phyloP scores from a whole-genome alignment of 2,797 vertebrate species.

The Sandelia bainsii region DNA sequence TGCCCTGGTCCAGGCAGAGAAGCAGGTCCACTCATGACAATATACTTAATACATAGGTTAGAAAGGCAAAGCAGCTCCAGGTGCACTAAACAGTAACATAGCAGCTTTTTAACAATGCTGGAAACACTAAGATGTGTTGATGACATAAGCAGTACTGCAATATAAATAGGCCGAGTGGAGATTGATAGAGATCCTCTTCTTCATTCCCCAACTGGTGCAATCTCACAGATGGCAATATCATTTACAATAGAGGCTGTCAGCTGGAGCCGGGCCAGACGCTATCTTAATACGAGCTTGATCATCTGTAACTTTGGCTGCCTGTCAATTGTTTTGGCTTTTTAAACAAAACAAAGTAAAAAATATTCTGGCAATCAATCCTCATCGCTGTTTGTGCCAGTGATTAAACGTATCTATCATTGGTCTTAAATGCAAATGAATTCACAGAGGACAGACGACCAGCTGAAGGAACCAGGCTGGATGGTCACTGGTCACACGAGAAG shows the following conservation, averaged over 20 bases:
- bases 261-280: constrained; percentile 79
- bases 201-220: constrained; percentile 75
- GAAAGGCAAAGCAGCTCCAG: too few species aligned
- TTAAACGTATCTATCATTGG: neutral
- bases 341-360: constrained; percentile 57
- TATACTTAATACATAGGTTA: too few species aligned
- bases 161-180: constrained; percentile 25
- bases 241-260: constrained; percentile 75
- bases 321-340: constrained; percentile 66
- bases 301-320: constrained; percentile 80
- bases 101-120: too few species aligned
- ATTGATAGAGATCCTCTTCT: constrained; percentile 70
- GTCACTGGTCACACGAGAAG: too few species aligned
- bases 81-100: too few species aligned
- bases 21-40: too few species aligned
- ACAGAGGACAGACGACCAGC: neutral
- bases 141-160: constrained; percentile 7
- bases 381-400: constrained; percentile 11
- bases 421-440: neutral
- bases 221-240: constrained; percentile 83
- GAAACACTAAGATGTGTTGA: neutral
- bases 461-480: neutral
- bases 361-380: constrained; percentile 32
- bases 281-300: constrained; percentile 79
- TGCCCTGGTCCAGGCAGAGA: too few species aligned